These are phyloP conservation scores for Aleiodes alternator DNA, from an alignment of 2,888 invertebrate genomes.

Conservation along the genomic window DNA sequence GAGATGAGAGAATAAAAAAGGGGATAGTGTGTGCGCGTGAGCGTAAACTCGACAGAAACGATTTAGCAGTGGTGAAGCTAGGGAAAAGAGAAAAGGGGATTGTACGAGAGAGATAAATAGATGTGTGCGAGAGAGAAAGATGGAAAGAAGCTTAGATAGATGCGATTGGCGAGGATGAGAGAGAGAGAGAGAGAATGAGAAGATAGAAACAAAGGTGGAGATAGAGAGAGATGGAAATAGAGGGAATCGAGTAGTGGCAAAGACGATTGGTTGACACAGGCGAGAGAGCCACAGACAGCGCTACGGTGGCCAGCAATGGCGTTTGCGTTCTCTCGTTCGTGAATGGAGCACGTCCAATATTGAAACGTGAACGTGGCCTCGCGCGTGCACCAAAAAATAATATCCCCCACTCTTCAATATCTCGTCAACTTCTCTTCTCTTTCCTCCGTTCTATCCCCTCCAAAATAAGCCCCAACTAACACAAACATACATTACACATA, in stretches of 20 bases:
- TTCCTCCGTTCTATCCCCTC: not conserved
- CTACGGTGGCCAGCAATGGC: conserved; percentile 29
- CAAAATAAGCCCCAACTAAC: conserved; percentile 24
- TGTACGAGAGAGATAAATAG: conserved; percentile 9
- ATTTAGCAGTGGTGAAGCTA: conserved; percentile 1
- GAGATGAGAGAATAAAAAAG: conserved; percentile 37
- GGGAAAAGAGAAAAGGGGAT: conserved; percentile 5
- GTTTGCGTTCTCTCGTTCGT: conserved; percentile 32
- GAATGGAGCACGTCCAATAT: conserved; percentile 47
- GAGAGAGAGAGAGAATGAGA: not conserved
- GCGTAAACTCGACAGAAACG: conserved; percentile 27
- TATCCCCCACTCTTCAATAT: conserved; percentile 8
- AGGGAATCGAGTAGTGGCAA: conserved; percentile 15
- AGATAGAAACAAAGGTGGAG: not conserved
- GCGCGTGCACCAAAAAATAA: conserved; percentile 44
- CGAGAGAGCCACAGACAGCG: conserved; percentile 4
- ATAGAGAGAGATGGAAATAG: not conserved
- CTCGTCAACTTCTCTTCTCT: conserved; percentile 2
- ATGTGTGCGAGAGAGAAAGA: conserved; percentile 20
- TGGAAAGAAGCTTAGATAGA: conserved; percentile 2
- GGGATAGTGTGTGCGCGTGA: conserved; percentile 38
- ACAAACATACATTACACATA: conserved; percentile 18
- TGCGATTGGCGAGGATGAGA: not conserved
- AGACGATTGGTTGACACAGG: conserved; percentile 38
- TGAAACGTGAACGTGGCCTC: conserved; percentile 52